Conservation (phyloP, 2,797 vertebrate species). For the Tympanoctomys barrerae region DNA sequence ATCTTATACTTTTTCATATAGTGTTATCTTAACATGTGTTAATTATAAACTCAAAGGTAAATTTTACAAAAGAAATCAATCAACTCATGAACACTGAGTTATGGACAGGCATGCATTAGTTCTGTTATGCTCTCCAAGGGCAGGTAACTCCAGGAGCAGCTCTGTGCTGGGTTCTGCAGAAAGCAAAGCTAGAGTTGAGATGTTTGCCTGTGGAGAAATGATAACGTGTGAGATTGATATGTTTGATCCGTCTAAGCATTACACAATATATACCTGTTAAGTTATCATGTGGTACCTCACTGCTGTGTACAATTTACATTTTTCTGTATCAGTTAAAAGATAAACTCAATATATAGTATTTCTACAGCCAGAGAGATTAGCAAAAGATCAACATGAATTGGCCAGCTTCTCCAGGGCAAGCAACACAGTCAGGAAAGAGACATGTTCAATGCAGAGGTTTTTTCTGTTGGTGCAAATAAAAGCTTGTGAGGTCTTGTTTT, state of each 20-base stretch:
- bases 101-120: neutral
- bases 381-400: neutral
- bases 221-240: neutral
- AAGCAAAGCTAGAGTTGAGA: neutral
- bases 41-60: slow-evolving; percentile 41
- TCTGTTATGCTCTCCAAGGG: too few species aligned
- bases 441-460: neutral
- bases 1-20: neutral
- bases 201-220: neutral
- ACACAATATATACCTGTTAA: too few species aligned
- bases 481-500: neutral
- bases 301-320: neutral
- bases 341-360: neutral
- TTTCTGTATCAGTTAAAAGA: neutral
- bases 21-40: neutral
- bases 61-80: neutral
- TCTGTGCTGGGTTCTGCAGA: neutral
- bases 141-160: neutral
- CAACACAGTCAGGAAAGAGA: neutral
- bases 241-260: too few species aligned
- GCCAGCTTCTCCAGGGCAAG: neutral
- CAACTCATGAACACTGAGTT: neutral
- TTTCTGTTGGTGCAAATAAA: neutral
- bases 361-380: neutral
- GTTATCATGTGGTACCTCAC: neutral